Conservation (phyloP, 2,888 invertebrate genomes). For the Agonopterix subpropinquella region DNA sequence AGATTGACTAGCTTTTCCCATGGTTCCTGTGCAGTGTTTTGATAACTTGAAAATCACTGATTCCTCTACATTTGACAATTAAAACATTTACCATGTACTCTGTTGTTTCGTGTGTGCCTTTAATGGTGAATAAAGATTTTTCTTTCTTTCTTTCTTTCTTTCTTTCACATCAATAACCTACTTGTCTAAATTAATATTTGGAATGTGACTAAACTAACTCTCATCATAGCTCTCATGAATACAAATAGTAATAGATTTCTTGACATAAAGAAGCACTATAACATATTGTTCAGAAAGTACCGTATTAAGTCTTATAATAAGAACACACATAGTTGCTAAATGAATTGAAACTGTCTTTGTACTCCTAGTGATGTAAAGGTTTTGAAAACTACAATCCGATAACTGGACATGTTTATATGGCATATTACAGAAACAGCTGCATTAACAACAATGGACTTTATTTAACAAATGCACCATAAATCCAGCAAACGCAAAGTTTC, state of each 20-base stretch:
- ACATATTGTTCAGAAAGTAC: neutral
- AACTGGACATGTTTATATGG: no score
- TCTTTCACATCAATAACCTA: neutral
- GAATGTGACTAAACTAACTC: neutral
- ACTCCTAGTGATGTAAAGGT: neutral
- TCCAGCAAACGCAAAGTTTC: no score
- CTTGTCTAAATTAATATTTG: neutral
- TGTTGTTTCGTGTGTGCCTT: no score
- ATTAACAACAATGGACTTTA: no score
- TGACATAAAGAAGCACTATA: no score
- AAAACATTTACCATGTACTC: neutral
- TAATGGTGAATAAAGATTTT: no score
- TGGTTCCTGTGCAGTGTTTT: neutral
- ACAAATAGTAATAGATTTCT: no score
- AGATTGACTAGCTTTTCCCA: slow-evolving; percentile 23
- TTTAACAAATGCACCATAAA: no score
- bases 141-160: no score
- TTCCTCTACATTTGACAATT: neutral
- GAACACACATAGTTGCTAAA: slow-evolving; percentile 1
- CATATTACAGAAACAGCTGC: no score
- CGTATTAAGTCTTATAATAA: slow-evolving; percentile 1
- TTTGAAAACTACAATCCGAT: no score
- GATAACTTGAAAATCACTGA: neutral
- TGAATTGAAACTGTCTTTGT: neutral
- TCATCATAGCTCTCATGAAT: no score